Base-by-base conservation (phyloP, 2,888 invertebrate species). In the Liposcelis brunnea region DNA sequence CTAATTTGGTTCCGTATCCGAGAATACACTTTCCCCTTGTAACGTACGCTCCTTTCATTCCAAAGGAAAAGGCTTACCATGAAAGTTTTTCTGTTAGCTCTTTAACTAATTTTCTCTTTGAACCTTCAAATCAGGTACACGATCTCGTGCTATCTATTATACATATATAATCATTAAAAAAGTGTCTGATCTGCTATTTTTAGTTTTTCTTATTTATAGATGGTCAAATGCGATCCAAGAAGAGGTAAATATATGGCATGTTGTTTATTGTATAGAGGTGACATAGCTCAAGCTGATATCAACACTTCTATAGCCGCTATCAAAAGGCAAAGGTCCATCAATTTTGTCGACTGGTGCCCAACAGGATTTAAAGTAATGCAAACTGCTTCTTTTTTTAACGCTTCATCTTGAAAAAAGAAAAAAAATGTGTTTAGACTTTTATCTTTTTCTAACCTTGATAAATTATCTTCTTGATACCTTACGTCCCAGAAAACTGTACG, bases 11-110 rank as follows among this genome's bases (percentile, higher is more conserved):
- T 31, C 89, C 90, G 0, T 90, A 83, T 61, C 86, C 87, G 0
- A 70, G 90, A 56, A 83, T 90, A 46, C 89, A 90, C 58, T 90
- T 82, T 59, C 86, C 89, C 1, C 61, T 89, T 42, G 70, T 82
- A 50, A 81, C 77, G 31, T 89, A 75, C 63, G 75, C 81, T 0
- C 81, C 81, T 0, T 67, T 81, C 34, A 64, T 79, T 4, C 69
- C 77, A 8, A 70, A 73, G 2, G 64, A 69, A 37, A 71, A 70
- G 61, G 75, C 76, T 1, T 67, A 69, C 50, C 77, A 77, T 54
- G 78, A 79, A 54, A 66, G 71, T 15, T 61, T 74, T 52, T 67
- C 75, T 1, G 77, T 76, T 1, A 67, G 73, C 6, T 77, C 81
- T 59, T 66, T 89, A 48, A 84, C 89, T 51, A 75, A 73, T 60